phyloP scores from a whole-genome alignment of 2,797 vertebrate genomes.

The Meriones psammophilus region DNA sequence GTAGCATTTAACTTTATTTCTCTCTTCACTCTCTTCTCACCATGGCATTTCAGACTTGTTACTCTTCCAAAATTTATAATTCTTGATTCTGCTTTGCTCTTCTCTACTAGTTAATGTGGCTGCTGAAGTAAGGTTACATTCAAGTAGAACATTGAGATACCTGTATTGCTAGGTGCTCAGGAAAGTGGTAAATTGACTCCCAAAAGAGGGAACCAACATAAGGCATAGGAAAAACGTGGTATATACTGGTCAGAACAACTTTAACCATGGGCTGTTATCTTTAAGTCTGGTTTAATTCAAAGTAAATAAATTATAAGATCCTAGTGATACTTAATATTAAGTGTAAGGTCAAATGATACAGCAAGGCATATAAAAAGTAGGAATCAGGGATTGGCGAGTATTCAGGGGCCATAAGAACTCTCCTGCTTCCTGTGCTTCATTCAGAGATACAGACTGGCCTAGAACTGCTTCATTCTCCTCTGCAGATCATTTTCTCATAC shows the following conservation, averaged over 20 bases:
- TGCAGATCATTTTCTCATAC: conserved; percentile 42
- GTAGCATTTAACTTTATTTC: conserved; percentile 41
- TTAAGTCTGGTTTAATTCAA: conserved; percentile 33
- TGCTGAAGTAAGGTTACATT: conserved; percentile 14
- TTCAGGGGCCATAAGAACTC: conserved; percentile 39
- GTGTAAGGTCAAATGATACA: background rate
- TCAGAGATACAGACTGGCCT: conserved; percentile 1
- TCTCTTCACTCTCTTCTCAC: background rate
- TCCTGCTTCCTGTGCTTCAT: conserved; percentile 33
- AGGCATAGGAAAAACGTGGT: conserved; percentile 24
- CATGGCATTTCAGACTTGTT: conserved; percentile 27
- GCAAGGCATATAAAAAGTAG: background rate
- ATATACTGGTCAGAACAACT: background rate
- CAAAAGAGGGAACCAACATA: background rate
- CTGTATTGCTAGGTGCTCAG: conserved; percentile 31
- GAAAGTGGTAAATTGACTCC: conserved; percentile 32
- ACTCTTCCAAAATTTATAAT: background rate
- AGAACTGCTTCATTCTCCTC: conserved; percentile 56
- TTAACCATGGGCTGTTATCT: conserved; percentile 33
- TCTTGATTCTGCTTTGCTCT: conserved; percentile 46
- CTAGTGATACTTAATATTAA: conserved; percentile 40
- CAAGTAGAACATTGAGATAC: background rate
- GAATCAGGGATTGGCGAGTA: background rate
- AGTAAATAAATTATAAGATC: conserved; percentile 16
- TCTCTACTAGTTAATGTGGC: background rate